These are phyloP conservation scores for Lutjanus erythropterus DNA, from an alignment of 2,113 vertebrate genomes.

Conservation along the genomic window DNA sequence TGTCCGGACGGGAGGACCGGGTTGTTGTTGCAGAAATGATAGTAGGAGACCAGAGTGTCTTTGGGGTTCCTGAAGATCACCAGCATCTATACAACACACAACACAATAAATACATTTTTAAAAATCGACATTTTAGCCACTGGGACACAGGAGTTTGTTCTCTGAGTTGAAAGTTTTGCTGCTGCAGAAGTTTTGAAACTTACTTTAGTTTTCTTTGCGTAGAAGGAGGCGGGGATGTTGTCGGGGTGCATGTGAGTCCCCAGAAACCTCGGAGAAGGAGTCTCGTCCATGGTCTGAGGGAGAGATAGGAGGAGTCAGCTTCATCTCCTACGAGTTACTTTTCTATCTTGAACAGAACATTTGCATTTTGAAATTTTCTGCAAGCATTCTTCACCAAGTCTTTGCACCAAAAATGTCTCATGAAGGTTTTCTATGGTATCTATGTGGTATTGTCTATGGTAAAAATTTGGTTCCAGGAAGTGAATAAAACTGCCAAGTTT, in stretches of 20 bases:
- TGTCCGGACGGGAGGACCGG: conserved; percentile 76
- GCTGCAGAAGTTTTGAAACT: background rate
- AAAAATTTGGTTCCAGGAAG: no score
- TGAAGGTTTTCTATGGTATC: no score
- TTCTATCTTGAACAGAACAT: no score
- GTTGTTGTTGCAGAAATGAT: conserved; percentile 86
- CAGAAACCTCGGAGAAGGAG: conserved; percentile 72
- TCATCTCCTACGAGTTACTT: background rate
- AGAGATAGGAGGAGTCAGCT: background rate
- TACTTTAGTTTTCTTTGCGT: conserved; percentile 68
- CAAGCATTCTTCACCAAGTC: no score
- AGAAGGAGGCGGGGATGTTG: conserved; percentile 73
- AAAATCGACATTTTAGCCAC: no score
- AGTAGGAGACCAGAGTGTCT: conserved; percentile 88
- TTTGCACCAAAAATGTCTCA: no score
- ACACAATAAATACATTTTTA: no score
- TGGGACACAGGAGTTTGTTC: no score
- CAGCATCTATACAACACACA: conserved; percentile 77
- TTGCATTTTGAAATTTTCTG: no score
- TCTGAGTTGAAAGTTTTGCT: background rate
- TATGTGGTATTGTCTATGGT: no score
- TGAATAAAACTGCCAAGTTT: no score
- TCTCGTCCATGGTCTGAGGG: conserved; percentile 50
- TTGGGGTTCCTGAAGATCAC: conserved; percentile 89
- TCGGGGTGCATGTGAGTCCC: conserved; percentile 77